phyloP scores from a whole-genome alignment of 2,113 vertebrate species.

The human region GRCh38 chr16:60604001-60604500 shows the following conservation, averaged over 20 bases:
- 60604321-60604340: background rate
- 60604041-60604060: background rate
- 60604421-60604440: background rate
- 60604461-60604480: background rate
- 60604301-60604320: background rate
- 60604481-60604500: background rate
- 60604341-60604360: background rate
- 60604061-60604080: background rate
- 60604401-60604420: background rate
- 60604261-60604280: background rate
- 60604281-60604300: background rate
- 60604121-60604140: background rate
- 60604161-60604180: background rate
- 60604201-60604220: background rate
- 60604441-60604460: background rate
- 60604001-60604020: background rate
- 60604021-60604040: background rate
- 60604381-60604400: background rate
- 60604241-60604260: background rate
- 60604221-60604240: background rate
- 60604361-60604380: background rate
- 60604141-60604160: background rate
- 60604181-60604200: background rate
- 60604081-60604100: background rate
- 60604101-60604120: background rate